Base-by-base conservation (phyloP, 2,888 invertebrate species). In the Stenurella melanura region DNA sequence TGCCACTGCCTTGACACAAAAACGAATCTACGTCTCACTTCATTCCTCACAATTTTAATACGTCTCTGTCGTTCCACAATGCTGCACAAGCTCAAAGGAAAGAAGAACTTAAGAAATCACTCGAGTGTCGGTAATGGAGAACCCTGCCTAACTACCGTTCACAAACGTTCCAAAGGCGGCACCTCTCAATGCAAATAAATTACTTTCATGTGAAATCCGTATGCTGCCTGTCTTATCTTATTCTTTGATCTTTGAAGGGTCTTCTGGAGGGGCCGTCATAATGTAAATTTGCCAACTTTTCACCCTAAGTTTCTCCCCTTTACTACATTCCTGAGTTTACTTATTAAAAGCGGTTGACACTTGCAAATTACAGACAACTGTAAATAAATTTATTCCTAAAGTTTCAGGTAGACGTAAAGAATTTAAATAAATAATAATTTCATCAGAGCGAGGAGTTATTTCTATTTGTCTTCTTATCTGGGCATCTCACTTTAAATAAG, bases 121-220 rank as follows among this genome's bases (percentile, higher is more conserved):
- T 80, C 56, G 82, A 83, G 83, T 84, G 83, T 82, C 82, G 78
- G 81, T 84, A 84, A 83, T 83, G 80, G 81, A 81, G 76, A 80
- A 77, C 75, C 78, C 81, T 79, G 79, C 80, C 81, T 83, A 83
- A 84, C 84, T 82, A 82, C 75, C 75, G 69, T 69, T 75, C 75
- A 75, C 70, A 58, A 72, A 69, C 64, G 63, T 21, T 67, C 34
- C 69, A 67, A 77, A 81, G 80, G 68, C 80, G 83, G 80, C 81
- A 80, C 80, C 81, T 83, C 81, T 83, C 83, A 81, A 83, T 80
- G 85, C 81, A 83, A 84, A 85, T 85, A 84, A 85, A 84, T 85
- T 85, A 83, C 83, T 84, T 84, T 78, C 78, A 80, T 82, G 82
- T 80, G 81, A 83, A 80, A 78, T 76, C 82, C 82, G 81, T 81